phyloP scores from a whole-genome alignment of 1,140 invertebrate species.

The Mya arenaria region DNA sequence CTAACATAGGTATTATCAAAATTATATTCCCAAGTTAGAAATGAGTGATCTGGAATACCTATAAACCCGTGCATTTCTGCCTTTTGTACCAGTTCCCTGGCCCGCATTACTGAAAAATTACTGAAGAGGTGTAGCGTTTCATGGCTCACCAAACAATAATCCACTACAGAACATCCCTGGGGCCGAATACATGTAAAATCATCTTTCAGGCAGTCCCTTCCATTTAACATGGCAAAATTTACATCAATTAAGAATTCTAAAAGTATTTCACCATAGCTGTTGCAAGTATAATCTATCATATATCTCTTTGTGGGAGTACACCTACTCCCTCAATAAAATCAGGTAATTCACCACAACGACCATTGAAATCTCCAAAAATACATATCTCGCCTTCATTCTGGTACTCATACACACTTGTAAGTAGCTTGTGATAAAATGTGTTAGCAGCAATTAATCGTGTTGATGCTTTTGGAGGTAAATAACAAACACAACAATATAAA shows the following conservation, averaged over 20 bases:
- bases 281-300: constrained; percentile 11
- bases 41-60: not conserved
- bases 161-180: constrained; percentile 13
- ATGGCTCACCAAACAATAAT: constrained; percentile 4
- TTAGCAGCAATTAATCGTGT: not conserved
- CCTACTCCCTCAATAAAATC: constrained; percentile 39
- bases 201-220: not conserved
- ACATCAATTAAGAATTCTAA: not conserved
- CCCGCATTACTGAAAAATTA: not conserved
- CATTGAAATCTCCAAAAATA: constrained; percentile 36
- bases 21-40: not conserved
- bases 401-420: not conserved
- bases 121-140: not conserved
- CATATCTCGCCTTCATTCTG: not conserved
- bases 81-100: not conserved
- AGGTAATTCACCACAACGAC: not conserved
- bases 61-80: not conserved
- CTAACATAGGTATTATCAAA: no score
- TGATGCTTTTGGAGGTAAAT: constrained; percentile 21
- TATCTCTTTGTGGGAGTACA: not conserved
- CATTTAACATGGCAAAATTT: constrained; percentile 34
- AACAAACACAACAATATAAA: constrained; percentile 23
- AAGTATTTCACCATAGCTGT: constrained; percentile 4
- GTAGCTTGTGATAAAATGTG: not conserved
- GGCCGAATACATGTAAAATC: constrained; percentile 1